phyloP scores from a whole-genome alignment of 1,140 invertebrate species.

The Thrips palmi region DNA sequence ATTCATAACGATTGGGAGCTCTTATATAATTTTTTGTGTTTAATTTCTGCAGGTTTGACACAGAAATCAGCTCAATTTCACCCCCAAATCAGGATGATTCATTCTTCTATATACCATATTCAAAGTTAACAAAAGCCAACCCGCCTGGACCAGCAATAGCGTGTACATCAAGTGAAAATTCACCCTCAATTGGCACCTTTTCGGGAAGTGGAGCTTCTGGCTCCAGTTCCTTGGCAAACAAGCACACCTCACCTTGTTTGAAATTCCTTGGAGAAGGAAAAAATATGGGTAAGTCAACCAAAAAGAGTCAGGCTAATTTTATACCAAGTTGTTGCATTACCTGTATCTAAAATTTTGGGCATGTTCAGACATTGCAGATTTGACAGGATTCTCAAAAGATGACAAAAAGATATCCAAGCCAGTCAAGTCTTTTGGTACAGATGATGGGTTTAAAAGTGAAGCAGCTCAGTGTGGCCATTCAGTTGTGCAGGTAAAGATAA shows the following conservation, averaged over 20 bases:
- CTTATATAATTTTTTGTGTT: conserved; percentile 12
- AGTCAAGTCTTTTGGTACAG: conserved; percentile 35
- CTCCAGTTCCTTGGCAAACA: conserved; percentile 15
- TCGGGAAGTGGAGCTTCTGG: conserved; percentile 5
- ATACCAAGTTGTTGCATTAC: conserved; percentile 17
- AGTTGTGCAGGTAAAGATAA: conserved; percentile 45
- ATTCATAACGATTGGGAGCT: not conserved
- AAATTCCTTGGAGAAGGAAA: conserved; percentile 31
- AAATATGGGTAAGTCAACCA: too few relatives aligned
- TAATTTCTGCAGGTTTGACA: conserved; percentile 38
- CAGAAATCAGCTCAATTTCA: conserved; percentile 41
- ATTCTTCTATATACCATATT: conserved; percentile 45
- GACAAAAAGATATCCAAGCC: conserved; percentile 1
- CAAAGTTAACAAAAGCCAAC: conserved; percentile 17
- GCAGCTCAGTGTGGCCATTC: conserved; percentile 47
- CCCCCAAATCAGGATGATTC: conserved; percentile 48
- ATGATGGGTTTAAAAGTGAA: conserved; percentile 50
- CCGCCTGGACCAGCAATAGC: conserved; percentile 4
- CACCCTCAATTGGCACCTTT: conserved; percentile 3
- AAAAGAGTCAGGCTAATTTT: conserved; percentile 18
- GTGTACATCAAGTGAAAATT: not conserved
- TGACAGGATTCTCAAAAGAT: not conserved
- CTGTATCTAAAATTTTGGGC: not conserved
- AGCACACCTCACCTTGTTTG: conserved; percentile 44
- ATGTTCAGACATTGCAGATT: not conserved